Percentiles rank a stretch among this genome's conserved stretches.
phyloP scores from a whole-genome alignment of 92 coral and sea anemone species.

The Parazoanthus darwini region DNA sequence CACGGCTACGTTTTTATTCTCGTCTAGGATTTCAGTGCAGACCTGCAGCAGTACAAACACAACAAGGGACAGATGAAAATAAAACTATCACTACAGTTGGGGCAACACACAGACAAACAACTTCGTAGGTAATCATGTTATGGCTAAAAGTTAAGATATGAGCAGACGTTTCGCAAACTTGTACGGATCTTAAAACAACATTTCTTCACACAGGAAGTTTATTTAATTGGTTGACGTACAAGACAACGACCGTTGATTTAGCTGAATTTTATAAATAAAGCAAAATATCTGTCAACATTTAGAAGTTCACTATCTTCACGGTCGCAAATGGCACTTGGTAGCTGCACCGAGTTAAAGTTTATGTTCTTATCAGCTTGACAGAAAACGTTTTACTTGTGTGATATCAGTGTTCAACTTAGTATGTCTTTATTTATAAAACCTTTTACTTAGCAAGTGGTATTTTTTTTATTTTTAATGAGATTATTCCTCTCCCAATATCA shows the following conservation, averaged over 20 bases:
- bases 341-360: background rate
- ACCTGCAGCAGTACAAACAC: slow-evolving; percentile 13
- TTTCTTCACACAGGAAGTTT: slow-evolving; percentile 41
- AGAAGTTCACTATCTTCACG: background rate
- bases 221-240: background rate
- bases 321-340: background rate
- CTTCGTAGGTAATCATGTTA: background rate
- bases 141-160: background rate
- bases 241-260: background rate
- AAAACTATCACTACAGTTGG: background rate
- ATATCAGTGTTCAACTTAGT: too few relatives aligned
- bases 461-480: background rate
- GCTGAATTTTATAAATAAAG: background rate
- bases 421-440: too few relatives aligned
- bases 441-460: background rate
- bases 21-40: slow-evolving; percentile 43
- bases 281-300: background rate
- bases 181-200: slow-evolving; percentile 13
- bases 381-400: too few relatives aligned
- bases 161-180: background rate
- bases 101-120: background rate
- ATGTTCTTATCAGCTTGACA: background rate
- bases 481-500: background rate
- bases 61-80: background rate
- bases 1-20: slow-evolving; percentile 18